Percentiles rank a stretch among this genome's conserved stretches.
phyloP scores from a whole-genome alignment of 2,113 vertebrate species.

The Hippoglossus stenolepis region DNA sequence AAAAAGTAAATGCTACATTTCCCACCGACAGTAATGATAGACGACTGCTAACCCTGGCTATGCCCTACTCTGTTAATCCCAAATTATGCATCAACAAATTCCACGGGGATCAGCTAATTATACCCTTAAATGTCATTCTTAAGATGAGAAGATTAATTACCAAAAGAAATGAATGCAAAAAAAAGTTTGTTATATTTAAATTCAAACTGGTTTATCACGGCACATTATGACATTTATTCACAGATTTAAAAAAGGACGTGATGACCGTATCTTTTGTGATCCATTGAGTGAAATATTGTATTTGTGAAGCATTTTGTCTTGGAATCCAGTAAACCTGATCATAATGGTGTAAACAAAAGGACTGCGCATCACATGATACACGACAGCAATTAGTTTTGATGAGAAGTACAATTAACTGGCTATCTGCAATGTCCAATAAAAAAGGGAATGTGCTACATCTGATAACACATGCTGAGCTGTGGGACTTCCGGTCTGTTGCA shows the following conservation, averaged over 20 bases:
- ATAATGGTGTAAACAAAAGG: background rate
- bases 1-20: no score
- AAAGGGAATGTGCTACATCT: background rate
- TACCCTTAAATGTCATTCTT: background rate
- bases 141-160: background rate
- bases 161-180: background rate
- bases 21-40: no score
- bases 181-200: no score
- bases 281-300: background rate
- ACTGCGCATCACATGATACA: background rate
- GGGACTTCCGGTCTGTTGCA: no score
- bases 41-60: no score
- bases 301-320: no score
- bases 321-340: background rate
- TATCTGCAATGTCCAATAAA: background rate
- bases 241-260: no score
- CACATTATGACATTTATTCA: no score
- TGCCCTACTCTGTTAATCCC: no score
- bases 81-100: no score
- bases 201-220: no score
- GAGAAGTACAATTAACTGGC: background rate
- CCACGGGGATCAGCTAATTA: background rate
- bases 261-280: constrained; percentile 10
- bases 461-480: background rate
- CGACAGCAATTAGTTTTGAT: background rate